Evolutionary conservation across 2,888 invertebrate genomes (phyloP), one percentile per base, ranked within the genome.

Genomic region (Pollenia amentaria): DNA sequence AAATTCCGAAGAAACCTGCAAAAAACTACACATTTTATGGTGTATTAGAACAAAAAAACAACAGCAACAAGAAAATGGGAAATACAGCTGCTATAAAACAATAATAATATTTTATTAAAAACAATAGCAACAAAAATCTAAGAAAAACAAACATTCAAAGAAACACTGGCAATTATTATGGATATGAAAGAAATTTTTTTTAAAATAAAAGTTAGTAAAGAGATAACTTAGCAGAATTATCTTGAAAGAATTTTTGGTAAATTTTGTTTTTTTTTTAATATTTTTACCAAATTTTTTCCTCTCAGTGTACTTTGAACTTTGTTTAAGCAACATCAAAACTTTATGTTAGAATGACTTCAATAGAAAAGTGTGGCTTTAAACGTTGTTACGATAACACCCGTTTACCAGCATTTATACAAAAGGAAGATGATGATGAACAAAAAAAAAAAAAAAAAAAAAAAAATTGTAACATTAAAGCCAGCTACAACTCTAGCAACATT

Each of bases 351-450:
- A 64, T 29, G 44, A 10, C 8, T 55, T 38, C 14, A 53, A 65
- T 40, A 51, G 67, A 73, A 87, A 87, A 87, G 87, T 87, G 84
- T 87, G 84, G 84, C 80, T 65, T 67, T 60, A 60, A 87, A 84
- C 65, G 77, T 81, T 87, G 84, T 84, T 65, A 57, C 77, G 80
- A 84, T 87, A 87, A 87, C 87, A 87, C 87, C 87, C 87, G 87
- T 87, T 87, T 84, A 81, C 84, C 77, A 81, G 87, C 72, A 87
- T 84, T 87, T 55, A 81, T 42, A 53, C 70, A 70, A 72, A 51
- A 65, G 18, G 11, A 48, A 38, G 51, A 57, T 29, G 29, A 29
- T 29, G 29, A 29, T 6, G 29, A 29, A 29, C 29, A 29, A 29
- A 29, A 29, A 4, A 29, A 0, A 6, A 29, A 51, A 73, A 75